Base-by-base conservation (phyloP, 1,140 invertebrate species). In the Armadillidium nasatum region DNA sequence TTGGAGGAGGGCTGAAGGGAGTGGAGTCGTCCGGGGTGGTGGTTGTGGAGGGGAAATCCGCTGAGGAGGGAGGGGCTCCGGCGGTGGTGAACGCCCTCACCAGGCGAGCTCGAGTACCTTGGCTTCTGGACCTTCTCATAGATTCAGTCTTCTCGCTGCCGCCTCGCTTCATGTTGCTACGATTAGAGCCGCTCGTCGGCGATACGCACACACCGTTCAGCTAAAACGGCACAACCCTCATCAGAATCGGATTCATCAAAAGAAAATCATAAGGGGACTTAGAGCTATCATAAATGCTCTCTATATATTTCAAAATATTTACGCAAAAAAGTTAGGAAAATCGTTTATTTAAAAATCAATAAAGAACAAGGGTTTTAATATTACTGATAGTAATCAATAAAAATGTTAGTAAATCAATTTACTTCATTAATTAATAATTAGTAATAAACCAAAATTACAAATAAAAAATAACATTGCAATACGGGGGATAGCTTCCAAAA, bases 161-260 rank as follows among this genome's bases (percentile, higher is more conserved):
- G 78, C 82, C 67, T 70, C 79, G 70, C 80, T 80, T 83, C 81
- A 78, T 83, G 80, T 73, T 77, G 45, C 77, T 72, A 54, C 77
- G 75, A 60, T 75, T 78, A 69, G 79, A 79, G 71, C 82, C 79
- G 54, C 76, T 83, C 78, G 88, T 88, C 78, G 89, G 88, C 82
- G 89, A 90, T 82, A 89, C 86, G 87, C 89, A 91, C 86, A 90
- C 88, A 85, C 90, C 91, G 87, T 93, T 92, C 87, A 92, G 91
- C 91, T 93, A 90, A 21, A 75, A 60, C 50, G 50, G 50, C 50
- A 60, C 50, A 60, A 60, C 50, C 50, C 50, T 15, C 7, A 60
- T 60, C 50, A 60, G 50, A 60, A 19, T 19, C 50, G 19, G 50
- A 7, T 60, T 7, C 50, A 60, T 3, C 11, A 15, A 60, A 19